Evolutionary conservation across 2,113 vertebrate species (phyloP).

Genomic region (Pygoscelis adeliae): DNA sequence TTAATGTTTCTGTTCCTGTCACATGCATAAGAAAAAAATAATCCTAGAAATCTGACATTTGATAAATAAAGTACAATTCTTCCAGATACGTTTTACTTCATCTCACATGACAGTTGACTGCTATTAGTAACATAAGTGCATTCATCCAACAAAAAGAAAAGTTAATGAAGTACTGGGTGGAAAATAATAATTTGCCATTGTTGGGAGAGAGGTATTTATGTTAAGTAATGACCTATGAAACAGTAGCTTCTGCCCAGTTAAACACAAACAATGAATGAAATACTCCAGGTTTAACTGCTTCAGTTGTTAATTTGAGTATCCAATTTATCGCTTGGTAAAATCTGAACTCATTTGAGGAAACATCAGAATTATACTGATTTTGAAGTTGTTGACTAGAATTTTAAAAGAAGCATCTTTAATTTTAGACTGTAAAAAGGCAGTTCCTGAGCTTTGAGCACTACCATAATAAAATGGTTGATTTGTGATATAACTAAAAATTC

Average conservation of each 20-base stretch:
- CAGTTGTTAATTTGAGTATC: slow-evolving; percentile 17
- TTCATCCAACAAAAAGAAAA: background rate
- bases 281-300: background rate
- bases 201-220: background rate
- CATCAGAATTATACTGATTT: background rate
- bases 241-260: background rate
- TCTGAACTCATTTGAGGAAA: background rate
- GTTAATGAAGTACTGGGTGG: background rate
- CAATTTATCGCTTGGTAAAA: background rate
- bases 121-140: background rate
- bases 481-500: background rate
- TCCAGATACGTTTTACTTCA: background rate
- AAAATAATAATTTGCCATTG: background rate
- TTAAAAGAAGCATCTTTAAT: background rate
- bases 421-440: background rate
- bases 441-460: background rate
- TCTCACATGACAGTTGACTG: background rate
- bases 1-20: background rate
- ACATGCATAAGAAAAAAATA: background rate
- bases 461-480: background rate
- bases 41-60: background rate
- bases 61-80: background rate
- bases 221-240: background rate
- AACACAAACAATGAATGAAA: background rate
- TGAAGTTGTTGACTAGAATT: background rate